Base-by-base conservation (phyloP, 2,797 vertebrate genomes). In the Schizopygopsis malacanthus region DNA sequence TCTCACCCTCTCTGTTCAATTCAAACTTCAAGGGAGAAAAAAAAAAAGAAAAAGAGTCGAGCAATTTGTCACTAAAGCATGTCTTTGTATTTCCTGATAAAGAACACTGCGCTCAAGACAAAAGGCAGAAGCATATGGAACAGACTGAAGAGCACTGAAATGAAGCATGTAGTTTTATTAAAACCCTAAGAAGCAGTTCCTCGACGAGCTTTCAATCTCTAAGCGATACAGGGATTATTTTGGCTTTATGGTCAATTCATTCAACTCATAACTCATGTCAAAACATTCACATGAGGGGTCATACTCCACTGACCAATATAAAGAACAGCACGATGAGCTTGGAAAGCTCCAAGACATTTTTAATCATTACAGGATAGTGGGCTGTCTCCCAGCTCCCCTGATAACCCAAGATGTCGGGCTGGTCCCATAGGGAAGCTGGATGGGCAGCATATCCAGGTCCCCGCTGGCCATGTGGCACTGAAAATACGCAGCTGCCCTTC, bases 381-480 rank as follows among this genome's bases (percentile, higher is more conserved):
- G 67, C 87, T 85, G 84, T 86, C 88, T 88, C 90, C 87, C 82
- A 52, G 79, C 83, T 92, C 89, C 87, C 89, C 61, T 84, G 92
- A 90, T 91, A 92, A 91, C 91, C 79, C 82, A 89, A 79, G 84
- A 92, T 90, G 90, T 91, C 90, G 75, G 91, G 87, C 87, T 88
- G n/a, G 86, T 93, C 93, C 90, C 89, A 5, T 28, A 91, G 92
- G 93, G 82, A 84, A 86, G 5, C 63, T 2, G 89, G 92, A 91
- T 87, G 90, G 92, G 84, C 86, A 88, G 90, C 92, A 92, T 91
- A 93, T 92, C 88, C 87, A 71, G 61, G 77, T 89, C 87, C 89
- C 89, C 85, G 89, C 83, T 87, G 56, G 87, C 93, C 91, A 91
- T 90, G 76, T 86, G 91, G 90, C 91, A 92, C 89, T 91, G 87